Conservation (phyloP, 2,113 vertebrate genomes). For the Cyanocitta stelleri region DNA sequence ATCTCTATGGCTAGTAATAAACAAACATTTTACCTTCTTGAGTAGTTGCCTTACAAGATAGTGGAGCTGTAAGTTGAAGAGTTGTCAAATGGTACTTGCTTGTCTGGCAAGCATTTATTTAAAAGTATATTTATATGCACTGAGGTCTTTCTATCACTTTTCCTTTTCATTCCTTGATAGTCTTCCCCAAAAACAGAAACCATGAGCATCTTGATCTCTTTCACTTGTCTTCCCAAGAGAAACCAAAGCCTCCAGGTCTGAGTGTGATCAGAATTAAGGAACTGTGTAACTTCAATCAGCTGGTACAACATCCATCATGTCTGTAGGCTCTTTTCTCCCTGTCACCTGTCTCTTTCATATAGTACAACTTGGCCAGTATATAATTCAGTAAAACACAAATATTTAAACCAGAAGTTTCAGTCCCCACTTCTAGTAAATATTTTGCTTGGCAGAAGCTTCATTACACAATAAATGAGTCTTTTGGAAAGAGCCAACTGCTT, state of each 20-base stretch:
- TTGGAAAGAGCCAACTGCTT: constrained; percentile 35
- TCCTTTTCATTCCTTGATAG: not conserved
- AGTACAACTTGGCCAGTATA: not conserved
- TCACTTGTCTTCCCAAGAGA: not conserved
- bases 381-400: not conserved
- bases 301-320: not conserved
- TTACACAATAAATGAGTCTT: constrained; percentile 38
- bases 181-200: not conserved
- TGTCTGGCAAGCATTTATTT: not conserved
- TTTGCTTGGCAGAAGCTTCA: constrained; percentile 38
- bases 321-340: not conserved
- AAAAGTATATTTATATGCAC: not conserved
- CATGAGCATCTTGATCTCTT: not conserved
- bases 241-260: not conserved
- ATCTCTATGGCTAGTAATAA: not conserved
- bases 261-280: not conserved
- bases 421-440: constrained; percentile 1
- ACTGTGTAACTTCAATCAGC: not conserved
- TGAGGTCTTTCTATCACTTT: not conserved
- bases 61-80: not conserved
- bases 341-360: not conserved
- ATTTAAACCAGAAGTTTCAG: not conserved
- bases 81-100: not conserved
- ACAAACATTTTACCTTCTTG: not conserved
- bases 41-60: not conserved